These are phyloP conservation scores for Zonotrichia albicollis DNA, from an alignment of 2,797 vertebrate species.

Conservation along the genomic window DNA sequence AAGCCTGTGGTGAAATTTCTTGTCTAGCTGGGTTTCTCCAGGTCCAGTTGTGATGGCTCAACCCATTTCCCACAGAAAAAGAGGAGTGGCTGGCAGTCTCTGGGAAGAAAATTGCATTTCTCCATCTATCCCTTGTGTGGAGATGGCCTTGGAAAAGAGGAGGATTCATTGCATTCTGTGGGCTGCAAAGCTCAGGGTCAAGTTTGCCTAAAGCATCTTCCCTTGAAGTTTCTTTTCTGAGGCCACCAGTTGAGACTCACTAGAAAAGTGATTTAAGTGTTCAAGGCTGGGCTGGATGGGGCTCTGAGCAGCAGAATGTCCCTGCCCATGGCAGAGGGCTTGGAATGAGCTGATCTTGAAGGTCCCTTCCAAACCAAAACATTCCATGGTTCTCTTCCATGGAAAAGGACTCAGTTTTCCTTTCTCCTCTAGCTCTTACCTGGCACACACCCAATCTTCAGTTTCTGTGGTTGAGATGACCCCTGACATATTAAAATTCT, in stretches of 20 bases:
- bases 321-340: neutral
- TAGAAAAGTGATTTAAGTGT: neutral
- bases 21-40: rapidly evolving
- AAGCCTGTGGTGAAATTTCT: neutral
- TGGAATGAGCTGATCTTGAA: neutral
- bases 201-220: neutral
- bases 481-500: no score
- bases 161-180: neutral
- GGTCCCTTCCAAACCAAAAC: neutral
- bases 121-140: neutral
- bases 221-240: neutral
- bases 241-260: neutral
- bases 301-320: neutral
- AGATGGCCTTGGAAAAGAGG: neutral
- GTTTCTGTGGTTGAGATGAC: no score
- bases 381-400: neutral
- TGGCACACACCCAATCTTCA: neutral
- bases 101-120: neutral
- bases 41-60: neutral
- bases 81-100: neutral
- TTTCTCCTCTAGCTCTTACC: neutral
- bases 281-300: neutral
- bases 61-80: neutral
- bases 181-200: neutral
- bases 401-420: neutral